A percentile compares a stretch with the other conserved stretches of the same genome.
Evolutionary conservation across 2,888 invertebrate genomes (phyloP).

Genomic region (Danaus chrysippus): DNA sequence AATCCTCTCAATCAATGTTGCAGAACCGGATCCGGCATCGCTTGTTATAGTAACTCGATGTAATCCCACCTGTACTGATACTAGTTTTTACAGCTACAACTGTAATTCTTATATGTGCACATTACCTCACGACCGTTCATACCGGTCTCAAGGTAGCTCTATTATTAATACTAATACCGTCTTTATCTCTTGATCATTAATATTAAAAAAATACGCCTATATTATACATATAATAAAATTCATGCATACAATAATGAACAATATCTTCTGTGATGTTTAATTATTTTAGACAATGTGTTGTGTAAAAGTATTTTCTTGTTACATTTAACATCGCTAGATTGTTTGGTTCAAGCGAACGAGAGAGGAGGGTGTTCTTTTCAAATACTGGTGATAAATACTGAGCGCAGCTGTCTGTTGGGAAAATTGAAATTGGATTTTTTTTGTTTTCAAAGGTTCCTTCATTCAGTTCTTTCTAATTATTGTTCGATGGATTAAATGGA

Average conservation of each 20-base stretch:
- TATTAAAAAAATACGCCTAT: not conserved
- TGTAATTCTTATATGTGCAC: constrained; percentile 40
- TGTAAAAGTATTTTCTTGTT: constrained; percentile 22
- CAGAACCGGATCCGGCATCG: constrained; percentile 52
- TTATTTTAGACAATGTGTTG: too few species aligned
- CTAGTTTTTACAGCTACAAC: constrained; percentile 60
- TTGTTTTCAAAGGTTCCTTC: constrained; percentile 32
- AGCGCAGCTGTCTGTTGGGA: constrained; percentile 58
- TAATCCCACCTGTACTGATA: constrained; percentile 60
- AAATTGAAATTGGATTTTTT: constrained; percentile 57
- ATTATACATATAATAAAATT: too few species aligned
- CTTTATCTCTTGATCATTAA: not conserved
- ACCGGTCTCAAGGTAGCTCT: constrained; percentile 36
- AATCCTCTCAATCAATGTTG: constrained; percentile 45
- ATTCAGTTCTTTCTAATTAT: constrained; percentile 10
- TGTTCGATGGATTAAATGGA: not conserved
- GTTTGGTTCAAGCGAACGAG: constrained; percentile 57
- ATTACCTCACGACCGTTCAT: constrained; percentile 38
- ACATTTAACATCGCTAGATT: constrained; percentile 33
- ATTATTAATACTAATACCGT: constrained; percentile 26
- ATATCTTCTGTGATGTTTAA: too few species aligned
- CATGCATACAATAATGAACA: too few species aligned
- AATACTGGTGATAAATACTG: constrained; percentile 57
- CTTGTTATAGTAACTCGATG: constrained; percentile 47
- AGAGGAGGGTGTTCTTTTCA: constrained; percentile 45